Base-by-base conservation (phyloP, 2,888 invertebrate species). In the Spodoptera littoralis region DNA sequence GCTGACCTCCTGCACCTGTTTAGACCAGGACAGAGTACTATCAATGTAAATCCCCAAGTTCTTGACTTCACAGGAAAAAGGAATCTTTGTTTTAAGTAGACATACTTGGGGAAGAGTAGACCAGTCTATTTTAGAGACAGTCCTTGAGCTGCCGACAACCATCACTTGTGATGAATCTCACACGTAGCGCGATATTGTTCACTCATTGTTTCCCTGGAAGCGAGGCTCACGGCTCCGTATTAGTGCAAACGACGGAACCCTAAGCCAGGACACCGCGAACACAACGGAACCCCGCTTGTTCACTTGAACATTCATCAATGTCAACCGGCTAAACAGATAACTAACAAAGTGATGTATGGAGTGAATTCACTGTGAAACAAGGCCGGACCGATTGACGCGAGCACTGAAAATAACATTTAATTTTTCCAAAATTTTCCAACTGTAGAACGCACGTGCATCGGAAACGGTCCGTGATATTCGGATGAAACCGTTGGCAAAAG, bases 281-380 rank as follows among this genome's bases (percentile, higher is more conserved):
- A 74, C 73, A 74, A 71, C 79, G 76, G 79, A 82, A 78, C 81
- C 72, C 81, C 80, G 81, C 67, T 76, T 66, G 73, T 85, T 86
- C 84, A 83, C 81, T 84, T 81, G 83, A 83, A 86, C 90, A 91
- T 91, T 89, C 85, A 89, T 90, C 90, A 90, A 85, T 81, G 90
- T 90, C 90, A 90, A 80, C 81, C 79, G 77, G 82, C 85, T 86
- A 88, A 89, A 89, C 88, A 90, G 90, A 90, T 89, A 90, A 89
- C 89, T 88, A 88, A 88, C 88, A 83, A 87, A 86, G 89, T 91
- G 90, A 91, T 90, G 88, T 90, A 91, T 90, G 89, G 86, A 87
- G 86, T 81, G 86, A 86, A 87, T 84, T 76, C 82, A 84, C 85
- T 87, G 89, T 87, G 84, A 86, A 90, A 88, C 86, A 81, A 85